Evolutionary conservation across 2,888 invertebrate species (phyloP), one percentile per base, ranked within the genome.

Genomic region (Yponomeuta evonymella): DNA sequence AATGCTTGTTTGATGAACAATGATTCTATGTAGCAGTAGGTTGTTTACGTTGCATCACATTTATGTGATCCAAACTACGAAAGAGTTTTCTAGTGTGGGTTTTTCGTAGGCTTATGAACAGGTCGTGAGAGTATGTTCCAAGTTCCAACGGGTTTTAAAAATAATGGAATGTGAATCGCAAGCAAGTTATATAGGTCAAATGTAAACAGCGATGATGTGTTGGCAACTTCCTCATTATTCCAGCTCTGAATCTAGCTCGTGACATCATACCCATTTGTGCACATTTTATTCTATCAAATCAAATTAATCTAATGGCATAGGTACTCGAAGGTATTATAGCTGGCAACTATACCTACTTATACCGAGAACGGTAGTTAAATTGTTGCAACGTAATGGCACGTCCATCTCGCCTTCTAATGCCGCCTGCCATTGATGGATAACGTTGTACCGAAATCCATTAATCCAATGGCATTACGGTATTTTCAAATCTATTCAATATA

Each of bases 21-120:
- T 67, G 48, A 67, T 65, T 65, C 65, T 58, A 12, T 67, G 66
- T 67, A 67, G 23, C 30, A 36, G 62, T n/a, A 70, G 70, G 70
- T 70, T 62, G 70, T 70, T 30, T 62, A 62, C 36, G 30, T 69
- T 69, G 69, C 69, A 62, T 70, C 70, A 70, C 51, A 48, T 43
- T 67, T 43, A n/a, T 67, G 11, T 66, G 29, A n/a, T 67, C 12
- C 43, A 15, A 66, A 11, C 33, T 66, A 11, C 8, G 10, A 64
- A 8, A 64, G 29, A 10, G 2, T 30, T 67, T 51, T 51, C 51
- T 68, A 9, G 30, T 58, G 68, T 68, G 51, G 68, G 68, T 29
- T 68, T 68, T 68, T 29, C 23, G 29, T 67, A 3, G 48, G 48
- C 51, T 48, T 68, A 29, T 23, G 68, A 12, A 48, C n/a, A 11